phyloP scores from a whole-genome alignment of 2,113 vertebrate genomes.

The Colius striatus region DNA sequence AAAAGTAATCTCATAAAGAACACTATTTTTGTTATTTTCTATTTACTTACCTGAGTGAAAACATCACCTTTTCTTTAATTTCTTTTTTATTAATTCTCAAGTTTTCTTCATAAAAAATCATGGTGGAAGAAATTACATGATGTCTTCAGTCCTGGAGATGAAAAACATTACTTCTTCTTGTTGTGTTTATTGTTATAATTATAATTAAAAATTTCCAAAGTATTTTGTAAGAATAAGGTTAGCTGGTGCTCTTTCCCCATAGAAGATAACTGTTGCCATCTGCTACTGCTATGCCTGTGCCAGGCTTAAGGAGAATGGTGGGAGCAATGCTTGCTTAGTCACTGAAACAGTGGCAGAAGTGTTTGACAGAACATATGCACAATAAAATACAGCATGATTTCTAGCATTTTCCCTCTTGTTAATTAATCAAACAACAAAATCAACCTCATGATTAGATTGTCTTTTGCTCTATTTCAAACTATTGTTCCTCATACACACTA shows the following conservation, averaged over 20 bases:
- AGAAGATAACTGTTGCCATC: not conserved
- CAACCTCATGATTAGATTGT: not conserved
- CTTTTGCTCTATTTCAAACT: not conserved
- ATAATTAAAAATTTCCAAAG: not conserved
- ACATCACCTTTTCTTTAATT: not conserved
- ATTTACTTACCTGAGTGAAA: not conserved
- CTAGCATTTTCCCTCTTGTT: not conserved
- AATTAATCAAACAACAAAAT: not conserved
- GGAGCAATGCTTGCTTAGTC: not conserved
- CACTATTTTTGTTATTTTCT: not conserved
- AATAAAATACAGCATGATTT: not conserved
- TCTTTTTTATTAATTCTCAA: not conserved
- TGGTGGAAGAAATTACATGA: not conserved
- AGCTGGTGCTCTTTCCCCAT: not conserved
- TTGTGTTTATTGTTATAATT: no score
- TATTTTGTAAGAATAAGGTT: not conserved
- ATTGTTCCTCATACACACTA: not conserved
- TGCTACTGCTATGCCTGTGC: not conserved
- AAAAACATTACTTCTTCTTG: rapidly evolving
- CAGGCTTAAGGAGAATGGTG: not conserved
- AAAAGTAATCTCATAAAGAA: not conserved
- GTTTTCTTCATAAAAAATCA: not conserved
- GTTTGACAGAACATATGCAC: not conserved
- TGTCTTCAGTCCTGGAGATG: not conserved
- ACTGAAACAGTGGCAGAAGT: not conserved